Base-by-base conservation (phyloP, 2,113 vertebrate genomes). In the Acrocephalus kingi region DNA sequence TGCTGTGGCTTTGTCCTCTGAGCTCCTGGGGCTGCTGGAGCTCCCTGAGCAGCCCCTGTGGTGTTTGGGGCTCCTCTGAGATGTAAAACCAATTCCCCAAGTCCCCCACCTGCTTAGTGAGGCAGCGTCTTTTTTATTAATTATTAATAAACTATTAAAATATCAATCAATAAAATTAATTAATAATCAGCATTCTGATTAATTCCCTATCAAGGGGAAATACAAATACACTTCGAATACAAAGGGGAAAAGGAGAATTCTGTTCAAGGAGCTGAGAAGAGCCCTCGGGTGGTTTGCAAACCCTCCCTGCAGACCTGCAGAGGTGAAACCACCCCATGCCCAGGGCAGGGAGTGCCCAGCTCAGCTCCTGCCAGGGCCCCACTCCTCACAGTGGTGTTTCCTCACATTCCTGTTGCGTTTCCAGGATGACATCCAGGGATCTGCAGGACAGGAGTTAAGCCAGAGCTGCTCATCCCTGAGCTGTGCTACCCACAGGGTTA, bases 1-100 rank as follows among this genome's bases (percentile, higher is more conserved):
- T 39, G 37, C 37, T 39, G 37, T 39, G 51, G 13, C 43, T 94
- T 39, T 54, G 52, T 28, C 16, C 56, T 13, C 33, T 0, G 0
- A 39, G 64, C 56, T 35, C 35, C 35, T 35, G 35, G 35, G 35
- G 35, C 35, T 35, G 35, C 35, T 35, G 35, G 0, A 39, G 64
- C 56, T 46, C 6, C 3, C 4, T 1, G 31, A 87, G 41, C 39
- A 35, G 61, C 6, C 24, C 5, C 59, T 37, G 48, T 0, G 11
- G 10, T 45, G 17, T 24, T 1, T 13, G 48, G 48, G 27, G 61
- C 9, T 39, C 25, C 18, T 7, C 11, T 3, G 39, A 72, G 31
- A 35, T 22, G 35, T 15, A 49, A 84, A 89, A 11, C 17, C 10
- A 10, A 25, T 21, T 68, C 46, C 49, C 41, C 2, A 37, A 64